A percentile compares a stretch with the other conserved stretches of the same genome.
Evolutionary conservation across 1,140 invertebrate species (phyloP).

Genomic region (Cotesia glomerata): DNA sequence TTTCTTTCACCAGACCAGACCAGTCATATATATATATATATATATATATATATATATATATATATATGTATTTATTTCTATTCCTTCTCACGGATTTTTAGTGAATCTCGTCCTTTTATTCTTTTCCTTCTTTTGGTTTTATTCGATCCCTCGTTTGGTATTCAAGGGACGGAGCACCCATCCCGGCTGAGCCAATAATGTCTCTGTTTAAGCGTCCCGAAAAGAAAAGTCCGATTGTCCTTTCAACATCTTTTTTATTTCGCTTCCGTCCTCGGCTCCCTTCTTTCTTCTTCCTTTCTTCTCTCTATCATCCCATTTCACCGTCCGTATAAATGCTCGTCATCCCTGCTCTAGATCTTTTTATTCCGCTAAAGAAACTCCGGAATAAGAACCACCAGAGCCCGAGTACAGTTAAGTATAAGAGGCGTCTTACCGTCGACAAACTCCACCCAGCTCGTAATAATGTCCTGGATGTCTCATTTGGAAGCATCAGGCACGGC

Average conservation of each 20-base stretch:
- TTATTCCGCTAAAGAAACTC: not conserved
- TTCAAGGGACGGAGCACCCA: constrained; percentile 13
- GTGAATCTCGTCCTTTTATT: not conserved
- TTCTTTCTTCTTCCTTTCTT: constrained; percentile 1
- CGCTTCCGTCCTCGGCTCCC: not conserved
- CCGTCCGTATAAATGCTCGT: not conserved
- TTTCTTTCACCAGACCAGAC: not conserved
- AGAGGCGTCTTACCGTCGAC: not conserved
- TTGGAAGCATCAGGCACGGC: constrained; percentile 17
- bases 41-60: too few species aligned
- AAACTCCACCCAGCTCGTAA: constrained; percentile 4
- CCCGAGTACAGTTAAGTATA: too few species aligned
- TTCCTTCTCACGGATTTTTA: not conserved
- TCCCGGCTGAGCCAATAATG: constrained; percentile 28
- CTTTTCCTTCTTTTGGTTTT: constrained; percentile 6
- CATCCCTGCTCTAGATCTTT: not conserved
- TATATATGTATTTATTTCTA: not conserved
- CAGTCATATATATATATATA: too few species aligned
- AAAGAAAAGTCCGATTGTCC: constrained; percentile 18
- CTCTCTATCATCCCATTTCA: not conserved
- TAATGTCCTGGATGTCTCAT: constrained; percentile 15
- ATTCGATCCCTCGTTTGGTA: constrained; percentile 23
- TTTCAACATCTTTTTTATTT: constrained; percentile 15
- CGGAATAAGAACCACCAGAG: too few species aligned
- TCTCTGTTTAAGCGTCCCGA: constrained; percentile 30